Evolutionary conservation across 2,888 invertebrate genomes (phyloP).

Genomic region (Argyra leucocephala): DNA sequence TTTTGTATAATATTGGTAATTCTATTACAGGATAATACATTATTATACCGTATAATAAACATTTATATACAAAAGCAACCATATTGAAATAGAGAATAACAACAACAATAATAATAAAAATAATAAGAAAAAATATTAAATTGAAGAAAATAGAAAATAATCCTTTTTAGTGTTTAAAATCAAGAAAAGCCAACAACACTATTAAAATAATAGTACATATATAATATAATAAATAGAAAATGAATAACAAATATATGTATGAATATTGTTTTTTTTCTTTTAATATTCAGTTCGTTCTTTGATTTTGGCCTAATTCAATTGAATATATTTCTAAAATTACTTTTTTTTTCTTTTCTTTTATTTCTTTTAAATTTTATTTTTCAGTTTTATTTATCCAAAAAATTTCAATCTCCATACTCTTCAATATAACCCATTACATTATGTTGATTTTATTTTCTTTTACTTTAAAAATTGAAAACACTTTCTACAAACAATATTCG

Average conservation of each 20-base stretch:
- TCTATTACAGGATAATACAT: constrained; percentile 1
- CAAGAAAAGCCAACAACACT: constrained; percentile 1
- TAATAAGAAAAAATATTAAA: neutral
- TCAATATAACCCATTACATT: too few relatives aligned
- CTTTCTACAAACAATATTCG: too few relatives aligned
- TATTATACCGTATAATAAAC: constrained; percentile 1
- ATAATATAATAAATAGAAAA: neutral
- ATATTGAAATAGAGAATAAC: neutral
- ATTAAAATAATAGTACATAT: neutral
- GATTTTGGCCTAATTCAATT: neutral
- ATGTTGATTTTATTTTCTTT: too few relatives aligned
- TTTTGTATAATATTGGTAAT: neutral
- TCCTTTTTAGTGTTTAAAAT: constrained; percentile 3
- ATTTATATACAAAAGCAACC: neutral
- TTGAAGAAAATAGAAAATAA: neutral
- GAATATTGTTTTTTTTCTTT: too few relatives aligned
- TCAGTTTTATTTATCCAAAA: too few relatives aligned
- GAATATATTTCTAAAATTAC: neutral
- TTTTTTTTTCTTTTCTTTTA: too few relatives aligned
- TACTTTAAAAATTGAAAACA: too few relatives aligned
- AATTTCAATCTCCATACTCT: too few relatives aligned
- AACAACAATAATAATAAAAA: neutral
- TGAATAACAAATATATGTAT: neutral
- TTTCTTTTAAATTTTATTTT: too few relatives aligned
- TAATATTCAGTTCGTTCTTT: neutral